These are phyloP conservation scores for Corythornis vintsioides DNA, from an alignment of 2,113 vertebrate species.

Conservation along the genomic window DNA sequence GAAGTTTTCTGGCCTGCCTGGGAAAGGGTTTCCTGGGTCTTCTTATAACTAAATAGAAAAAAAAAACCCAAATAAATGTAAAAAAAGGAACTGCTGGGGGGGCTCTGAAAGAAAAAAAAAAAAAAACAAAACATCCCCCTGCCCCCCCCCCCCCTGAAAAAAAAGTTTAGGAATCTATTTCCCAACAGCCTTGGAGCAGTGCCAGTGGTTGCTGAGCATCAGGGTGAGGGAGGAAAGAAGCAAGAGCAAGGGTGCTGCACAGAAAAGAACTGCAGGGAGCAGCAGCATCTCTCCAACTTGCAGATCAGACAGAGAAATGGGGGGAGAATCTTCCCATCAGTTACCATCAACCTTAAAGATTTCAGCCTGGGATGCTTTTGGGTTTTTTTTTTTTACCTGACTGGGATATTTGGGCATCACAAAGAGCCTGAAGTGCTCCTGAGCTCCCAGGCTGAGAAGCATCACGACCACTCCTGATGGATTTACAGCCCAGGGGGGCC, in stretches of 20 bases:
- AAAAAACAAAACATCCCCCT: not conserved
- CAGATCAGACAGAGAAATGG: not conserved
- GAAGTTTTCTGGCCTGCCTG: slow-evolving; percentile 95
- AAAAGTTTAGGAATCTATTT: not conserved
- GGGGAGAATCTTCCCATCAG: slow-evolving; percentile 49
- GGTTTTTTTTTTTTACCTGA: not conserved
- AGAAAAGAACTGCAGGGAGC: not conserved
- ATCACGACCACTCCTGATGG: not conserved
- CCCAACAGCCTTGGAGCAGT: not conserved
- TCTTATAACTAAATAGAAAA: slow-evolving; percentile 86
- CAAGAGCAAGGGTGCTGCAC: not conserved
- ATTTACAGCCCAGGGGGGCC: not conserved
- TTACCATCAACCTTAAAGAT: slow-evolving; percentile 52
- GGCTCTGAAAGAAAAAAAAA: not conserved
- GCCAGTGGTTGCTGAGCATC: rapidly evolving
- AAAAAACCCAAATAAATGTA: not conserved
- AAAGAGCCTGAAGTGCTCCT: not conserved
- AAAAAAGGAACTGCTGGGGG: not conserved
- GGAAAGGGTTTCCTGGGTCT: slow-evolving; percentile 96
- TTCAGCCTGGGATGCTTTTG: not conserved
- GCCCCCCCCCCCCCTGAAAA: not conserved
- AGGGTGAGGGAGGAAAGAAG: not conserved
- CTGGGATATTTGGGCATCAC: not conserved
- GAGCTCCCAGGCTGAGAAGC: not conserved
- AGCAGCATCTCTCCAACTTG: not conserved